Conservation (phyloP, 37 sponge, comb jelly and placozoan genomes). For the Bolinopsis microptera region DNA sequence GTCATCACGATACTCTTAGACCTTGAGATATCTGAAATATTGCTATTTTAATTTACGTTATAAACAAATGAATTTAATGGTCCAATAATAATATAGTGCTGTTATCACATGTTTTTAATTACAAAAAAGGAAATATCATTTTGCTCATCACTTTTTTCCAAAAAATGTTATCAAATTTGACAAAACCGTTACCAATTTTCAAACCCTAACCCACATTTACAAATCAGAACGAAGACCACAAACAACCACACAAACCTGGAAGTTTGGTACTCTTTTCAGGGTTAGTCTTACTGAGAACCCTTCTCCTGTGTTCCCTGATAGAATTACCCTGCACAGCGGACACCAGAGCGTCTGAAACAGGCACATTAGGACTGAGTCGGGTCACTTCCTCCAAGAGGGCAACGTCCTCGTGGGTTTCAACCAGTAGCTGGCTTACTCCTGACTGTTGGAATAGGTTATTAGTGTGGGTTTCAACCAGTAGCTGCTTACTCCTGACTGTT, state of each 20-base stretch:
- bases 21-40: background rate
- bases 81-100: no score
- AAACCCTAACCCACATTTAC: no score
- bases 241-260: no score
- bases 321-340: slow-evolving; percentile 8
- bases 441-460: background rate
- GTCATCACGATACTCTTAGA: background rate
- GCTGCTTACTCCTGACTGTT: no score
- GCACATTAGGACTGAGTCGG: background rate
- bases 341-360: background rate
- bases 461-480: background rate
- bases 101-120: no score
- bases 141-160: no score
- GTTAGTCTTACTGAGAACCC: background rate
- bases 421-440: slow-evolving; percentile 35
- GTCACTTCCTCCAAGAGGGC: background rate
- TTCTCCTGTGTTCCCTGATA: slow-evolving; percentile 7
- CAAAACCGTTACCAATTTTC: no score
- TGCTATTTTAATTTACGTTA: no score
- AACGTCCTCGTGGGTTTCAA: slow-evolving; percentile 52
- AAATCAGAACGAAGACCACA: no score
- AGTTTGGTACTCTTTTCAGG: background rate
- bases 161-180: no score
- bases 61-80: no score
- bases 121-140: no score